Evolutionary conservation across 1,140 invertebrate genomes (phyloP).

Genomic region (Anastrepha obliqua): DNA sequence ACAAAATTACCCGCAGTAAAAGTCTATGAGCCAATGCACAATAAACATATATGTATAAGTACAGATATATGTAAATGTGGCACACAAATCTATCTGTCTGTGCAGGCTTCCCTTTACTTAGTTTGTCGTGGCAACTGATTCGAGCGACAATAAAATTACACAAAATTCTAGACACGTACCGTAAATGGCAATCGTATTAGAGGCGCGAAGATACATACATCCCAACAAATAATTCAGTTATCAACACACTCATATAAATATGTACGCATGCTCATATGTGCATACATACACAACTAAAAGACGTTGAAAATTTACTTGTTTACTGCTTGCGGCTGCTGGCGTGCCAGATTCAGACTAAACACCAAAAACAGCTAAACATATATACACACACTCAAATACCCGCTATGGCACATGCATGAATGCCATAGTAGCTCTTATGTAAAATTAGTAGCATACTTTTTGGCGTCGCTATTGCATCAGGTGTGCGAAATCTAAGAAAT

Average conservation of each 20-base stretch:
- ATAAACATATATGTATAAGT: background rate
- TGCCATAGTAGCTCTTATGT: background rate
- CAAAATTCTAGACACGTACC: conserved; percentile 3
- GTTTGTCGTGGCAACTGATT: background rate
- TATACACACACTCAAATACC: background rate
- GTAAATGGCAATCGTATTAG: conserved; percentile 1
- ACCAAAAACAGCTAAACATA: background rate
- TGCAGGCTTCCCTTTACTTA: background rate
- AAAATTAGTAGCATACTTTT: conserved; percentile 29
- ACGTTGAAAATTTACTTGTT: background rate
- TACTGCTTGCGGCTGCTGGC: background rate
- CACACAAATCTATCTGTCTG: background rate
- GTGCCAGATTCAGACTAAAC: too few species aligned
- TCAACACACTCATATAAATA: too few species aligned
- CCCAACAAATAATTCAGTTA: background rate
- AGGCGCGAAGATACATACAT: background rate
- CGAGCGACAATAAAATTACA: conserved; percentile 10
- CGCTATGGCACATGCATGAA: background rate
- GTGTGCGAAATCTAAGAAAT: conserved; percentile 39
- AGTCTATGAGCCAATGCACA: background rate
- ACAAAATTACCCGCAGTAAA: conserved; percentile 3
- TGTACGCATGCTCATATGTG: background rate
- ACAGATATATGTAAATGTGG: background rate
- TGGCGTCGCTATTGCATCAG: background rate
- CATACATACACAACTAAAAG: background rate